Evolutionary conservation across 2,888 invertebrate genomes (phyloP), one percentile per base, ranked within the genome.

Genomic region (Leptopilina syphax): DNA sequence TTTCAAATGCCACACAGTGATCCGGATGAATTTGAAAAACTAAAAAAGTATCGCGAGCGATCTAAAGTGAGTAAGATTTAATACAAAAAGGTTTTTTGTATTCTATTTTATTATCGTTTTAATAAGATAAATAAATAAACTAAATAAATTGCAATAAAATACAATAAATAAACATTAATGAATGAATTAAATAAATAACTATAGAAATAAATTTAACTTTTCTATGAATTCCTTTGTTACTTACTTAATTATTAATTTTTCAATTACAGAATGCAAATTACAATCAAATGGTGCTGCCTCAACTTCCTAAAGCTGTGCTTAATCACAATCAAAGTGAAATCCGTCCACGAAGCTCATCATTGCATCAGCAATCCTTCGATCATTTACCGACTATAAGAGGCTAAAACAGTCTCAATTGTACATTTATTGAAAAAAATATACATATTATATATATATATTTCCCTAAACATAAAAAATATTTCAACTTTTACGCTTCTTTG

Each of bases 331-430:
- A 90, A 68, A 87, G 84, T 68, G 91, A 90, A 67, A 88, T 81
- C 82, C 86, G 88, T 76, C 89, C 91, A 77, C 88, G 90, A 83
- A 91, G 91, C 84, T 89, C 91, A 44, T 89, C 93, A 54, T 92
- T 94, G 84, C 90, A 90, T 85, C 88, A 92, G 87, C 87, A 91
- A 80, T 93, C 94, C 84, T 94, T 95, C 79, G 94, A 95, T 84
- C 96, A 95, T 91, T 92, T 96, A 84, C 96, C 96, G 81, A 96
- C 95, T 87, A 96, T 96, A 91, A 96, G 96, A 95, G 94, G 91
- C 78, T 89, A 84, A 70, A 87, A 85, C 86, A 84, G 83, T 73
- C 78, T 84, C 80, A 80, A 81, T 84, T 88, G 87, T 85, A 63
- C 18, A 85, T 89, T 89, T 88, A 84, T 82, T 34, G 3, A 34